Evolutionary conservation across 2,888 invertebrate genomes (phyloP).

Genomic region (Osmoderma eremita): DNA sequence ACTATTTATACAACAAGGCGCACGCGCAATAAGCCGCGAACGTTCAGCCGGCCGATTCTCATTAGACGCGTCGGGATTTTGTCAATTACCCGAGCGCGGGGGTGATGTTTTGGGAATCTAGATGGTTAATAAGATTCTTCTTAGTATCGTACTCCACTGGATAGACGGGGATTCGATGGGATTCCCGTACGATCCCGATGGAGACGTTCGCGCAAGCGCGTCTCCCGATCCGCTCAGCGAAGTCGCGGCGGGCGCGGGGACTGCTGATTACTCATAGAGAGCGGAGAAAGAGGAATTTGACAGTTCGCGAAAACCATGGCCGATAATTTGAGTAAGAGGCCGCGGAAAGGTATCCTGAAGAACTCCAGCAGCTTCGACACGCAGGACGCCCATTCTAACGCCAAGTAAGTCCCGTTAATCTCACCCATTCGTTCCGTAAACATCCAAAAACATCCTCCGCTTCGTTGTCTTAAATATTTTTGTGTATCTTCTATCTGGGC

Average conservation of each 20-base stretch:
- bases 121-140: too few species aligned
- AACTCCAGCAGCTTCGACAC: slow-evolving; percentile 91
- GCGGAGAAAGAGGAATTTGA: slow-evolving; percentile 5
- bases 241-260: too few species aligned
- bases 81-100: too few species aligned
- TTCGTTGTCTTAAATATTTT: not conserved
- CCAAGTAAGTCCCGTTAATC: slow-evolving; percentile 46
- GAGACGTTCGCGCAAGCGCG: slow-evolving; percentile 14
- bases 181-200: too few species aligned
- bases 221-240: too few species aligned
- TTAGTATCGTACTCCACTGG: not conserved
- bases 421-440: not conserved
- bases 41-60: too few species aligned
- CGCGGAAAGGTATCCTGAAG: slow-evolving; percentile 91
- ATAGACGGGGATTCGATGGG: too few species aligned
- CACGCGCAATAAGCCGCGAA: slow-evolving; percentile 41
- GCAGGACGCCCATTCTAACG: slow-evolving; percentile 58
- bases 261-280: not conserved
- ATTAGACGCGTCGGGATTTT: too few species aligned
- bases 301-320: slow-evolving; percentile 66
- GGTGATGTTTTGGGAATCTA: too few species aligned
- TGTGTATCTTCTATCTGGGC: not conserved
- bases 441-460: too few species aligned
- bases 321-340: slow-evolving; percentile 84
- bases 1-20: slow-evolving; percentile 46